Base-by-base conservation (phyloP, 2,797 vertebrate species). In the Pempheris klunzingeri region DNA sequence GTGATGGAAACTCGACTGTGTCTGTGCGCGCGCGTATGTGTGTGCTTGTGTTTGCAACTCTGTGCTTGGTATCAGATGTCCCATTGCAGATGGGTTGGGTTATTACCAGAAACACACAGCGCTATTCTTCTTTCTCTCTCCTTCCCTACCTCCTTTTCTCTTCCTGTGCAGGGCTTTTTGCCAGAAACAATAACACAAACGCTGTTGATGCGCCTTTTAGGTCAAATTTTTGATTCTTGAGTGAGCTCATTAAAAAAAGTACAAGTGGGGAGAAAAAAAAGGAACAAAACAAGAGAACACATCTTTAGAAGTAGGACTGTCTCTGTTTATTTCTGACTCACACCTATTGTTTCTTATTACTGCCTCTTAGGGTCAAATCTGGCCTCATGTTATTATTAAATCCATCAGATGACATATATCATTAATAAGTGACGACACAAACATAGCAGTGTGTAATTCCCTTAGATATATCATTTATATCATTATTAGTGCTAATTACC, bases 401-500 rank as follows among this genome's bases (percentile, higher is more conserved):
- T 32, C 49, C 61, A 76, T 76, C 58, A 78, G 32, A 53, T 71
- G 64, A 78, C 70, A 38, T 76, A 74, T 66, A 55, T 66, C 13
- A 67, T 88, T 54, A 81, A 53, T 46, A 38, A 43, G 41, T 28
- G 69, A 60, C 46, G 72, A 69, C 69, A 80, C 71, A 81, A 82
- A 83, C 72, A 59, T 14, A 74, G 64, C 58, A 60, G 71, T 81
- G 62, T 82, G 77, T 77, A 64, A 76, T 5, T 74, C 44, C 30
- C 49, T 83, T 78, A 75, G 91, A 88, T 90, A 83, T 86, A 88
- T 70, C 54, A 83, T n/a, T n/a, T n/a, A n/a, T n/a, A n/a, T 89
- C 76, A 52, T 92, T 90, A 86, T 90, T 86, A 81, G 75, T 36
- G 62, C 71, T 89, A 85, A 92, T 87, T 86, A 91, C 61, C 52